Base-by-base conservation (phyloP, 1,140 invertebrate species). In the Mya arenaria region DNA sequence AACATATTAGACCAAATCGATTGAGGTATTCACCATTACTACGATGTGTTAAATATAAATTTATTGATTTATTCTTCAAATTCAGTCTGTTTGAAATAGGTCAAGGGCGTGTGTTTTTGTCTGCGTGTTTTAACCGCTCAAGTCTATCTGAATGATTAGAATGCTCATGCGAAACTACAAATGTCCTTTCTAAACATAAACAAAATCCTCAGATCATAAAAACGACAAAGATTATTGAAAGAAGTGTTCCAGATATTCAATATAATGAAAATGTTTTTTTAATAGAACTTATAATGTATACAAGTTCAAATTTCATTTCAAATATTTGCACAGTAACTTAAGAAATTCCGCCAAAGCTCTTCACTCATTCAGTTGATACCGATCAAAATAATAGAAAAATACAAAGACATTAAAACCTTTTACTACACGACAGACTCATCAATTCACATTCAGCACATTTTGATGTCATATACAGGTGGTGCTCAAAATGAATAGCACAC, bases 351-450 rank as follows among this genome's bases (percentile, higher is more conserved):
- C 28, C 19, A 65, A 65, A 65, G 62, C 62, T n/a, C 30, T 39
- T 28, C 73, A 75, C 30, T 63, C 58, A 75, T 30, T 75, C 73
- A 48, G 56, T 39, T 62, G 44, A 71, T 63, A 60, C 63, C 62
- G 41, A 75, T 63, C 73, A 75, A 75, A 75, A 75, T 75, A 41
- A 75, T 75, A 75, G 73, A 75, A 75, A 75, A 75, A 75, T 75
- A 75, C 73, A 75, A 75, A 75, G 73, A 75, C 73, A 75, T 63
- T 63, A 72, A 32, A 39, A 62, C 58, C 44, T 30, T 39, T 60
- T 23, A 52, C 48, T 52, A 52, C 48, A 23, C 25, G 19, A 52
- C 19, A n/a, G 2, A 52, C 48, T 17, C 25, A 17, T n/a, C 48
- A n/a, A 28, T 62, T 23, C 25, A 62, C 60, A 62, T 34, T 62